phyloP scores from a whole-genome alignment of 2,888 invertebrate species.

The Folsomia candida region DNA sequence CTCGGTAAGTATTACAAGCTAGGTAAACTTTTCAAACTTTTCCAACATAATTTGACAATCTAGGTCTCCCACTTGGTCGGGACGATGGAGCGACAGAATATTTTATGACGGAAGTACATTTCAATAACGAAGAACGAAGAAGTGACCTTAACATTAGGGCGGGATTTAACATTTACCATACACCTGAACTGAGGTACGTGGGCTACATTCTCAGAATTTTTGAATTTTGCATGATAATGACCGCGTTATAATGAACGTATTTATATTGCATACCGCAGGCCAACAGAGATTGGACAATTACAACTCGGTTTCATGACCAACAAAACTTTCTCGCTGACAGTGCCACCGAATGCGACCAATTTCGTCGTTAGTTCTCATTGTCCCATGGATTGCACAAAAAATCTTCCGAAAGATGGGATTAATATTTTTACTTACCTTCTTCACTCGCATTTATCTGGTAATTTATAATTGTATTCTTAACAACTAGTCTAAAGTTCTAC shows the following conservation, averaged over 20 bases:
- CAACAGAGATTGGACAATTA: slow-evolving; percentile 72
- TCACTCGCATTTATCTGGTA: slow-evolving; percentile 69
- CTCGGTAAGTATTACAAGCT: no score
- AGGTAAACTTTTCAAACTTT: no score
- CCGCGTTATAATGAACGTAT: neutral
- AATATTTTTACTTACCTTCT: slow-evolving; percentile 77
- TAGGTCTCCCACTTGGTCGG: slow-evolving; percentile 78
- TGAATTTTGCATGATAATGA: neutral
- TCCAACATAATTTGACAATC: no score
- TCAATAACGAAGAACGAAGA: slow-evolving; percentile 65
- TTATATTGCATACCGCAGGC: neutral
- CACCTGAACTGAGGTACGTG: slow-evolving; percentile 63
- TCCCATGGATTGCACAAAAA: slow-evolving; percentile 72
- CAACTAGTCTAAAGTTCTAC: neutral
- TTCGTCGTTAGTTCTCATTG: slow-evolving; percentile 82
- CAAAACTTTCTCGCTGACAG: slow-evolving; percentile 67
- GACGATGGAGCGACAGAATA: slow-evolving; percentile 66
- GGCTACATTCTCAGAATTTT: neutral
- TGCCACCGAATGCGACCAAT: slow-evolving; percentile 74
- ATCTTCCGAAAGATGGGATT: slow-evolving; percentile 63
- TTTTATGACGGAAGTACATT: slow-evolving; percentile 69
- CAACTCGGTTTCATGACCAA: slow-evolving; percentile 75
- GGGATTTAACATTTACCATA: slow-evolving; percentile 77
- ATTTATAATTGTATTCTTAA: no score
- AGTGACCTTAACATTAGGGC: slow-evolving; percentile 61